Evolutionary conservation across 2,888 invertebrate species (phyloP), one percentile per base, ranked within the genome.

Genomic region (Coelogynopora nodosa): DNA sequence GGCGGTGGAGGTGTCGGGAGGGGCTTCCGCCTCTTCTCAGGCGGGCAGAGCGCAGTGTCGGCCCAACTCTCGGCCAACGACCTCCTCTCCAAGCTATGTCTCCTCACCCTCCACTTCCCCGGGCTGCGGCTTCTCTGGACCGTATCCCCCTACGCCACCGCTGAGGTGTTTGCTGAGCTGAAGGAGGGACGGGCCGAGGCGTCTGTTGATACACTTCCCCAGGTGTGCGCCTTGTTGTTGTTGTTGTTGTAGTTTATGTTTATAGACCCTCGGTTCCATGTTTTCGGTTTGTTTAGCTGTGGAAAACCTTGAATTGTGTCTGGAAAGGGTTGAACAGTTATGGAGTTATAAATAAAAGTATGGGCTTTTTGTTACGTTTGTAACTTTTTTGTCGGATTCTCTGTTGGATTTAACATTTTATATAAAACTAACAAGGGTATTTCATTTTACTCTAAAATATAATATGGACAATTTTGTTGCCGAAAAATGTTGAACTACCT

Each of bases 21-120:
- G n/a, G n/a, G n/a, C n/a, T n/a, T 67, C 2, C 27, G 27, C 67
- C 67, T 28, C 0, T 13, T 84, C 0, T 84, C 26, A 49, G 27
- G 27, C 27, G 67, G 84, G n/a, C 29, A 84, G 18, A 84, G 67
- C 31, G 30, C 29, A 82, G 31, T 82, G 2, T 82, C 82, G 1
- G 31, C n/a, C 1, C 30, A 26, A 28, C n/a, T 82, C n/a, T 30
- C 28, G 2, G 31, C 31, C 2, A 82, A 82, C 81, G 87, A 86
- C 89, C 94, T 97, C 74, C 95, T 95, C 90, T 94, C 96, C 88
- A 96, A 96, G 91, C 92, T 99, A 86, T 95, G 97, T 89, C 93
- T 98, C 49, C 93, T 99, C n/a, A 97, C 98, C 0, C 93, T 98
- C 89, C 96, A 97, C 91, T 98, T 98, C 92, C 98, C 98, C 0